Evolutionary conservation across 1,140 invertebrate species (phyloP), one percentile per base, ranked within the genome.

Genomic region (Pseudomyrmex cubaensis): DNA sequence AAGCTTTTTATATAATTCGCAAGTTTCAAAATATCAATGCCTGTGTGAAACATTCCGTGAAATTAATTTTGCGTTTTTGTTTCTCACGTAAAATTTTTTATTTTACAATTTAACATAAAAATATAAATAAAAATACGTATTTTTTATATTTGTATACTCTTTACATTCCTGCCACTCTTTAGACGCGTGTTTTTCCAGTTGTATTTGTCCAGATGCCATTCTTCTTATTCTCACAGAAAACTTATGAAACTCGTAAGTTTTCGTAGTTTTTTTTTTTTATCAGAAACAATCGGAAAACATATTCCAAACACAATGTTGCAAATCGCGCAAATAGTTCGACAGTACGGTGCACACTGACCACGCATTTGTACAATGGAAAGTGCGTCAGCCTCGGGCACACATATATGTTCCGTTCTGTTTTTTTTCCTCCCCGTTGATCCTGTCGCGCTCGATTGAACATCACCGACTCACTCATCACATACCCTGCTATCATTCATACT

Each of bases 331-430:
- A 50, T 83, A 13, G 25, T 69, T 66, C 25, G 54, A 15, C 44
- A 78, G 56, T 44, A 59, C n/a, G n/a, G 20, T 50, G 22, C n/a
- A 25, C 61, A 73, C 57, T 73, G 57, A 46, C 10, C 15, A 5
- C 52, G 25, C 46, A 64, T 75, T 84, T 77, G 66, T 56, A 52
- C 57, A 78, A 73, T 82, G 78, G 85, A 87, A 87, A 88, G 85
- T 85, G 20, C 22, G 15, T 12, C 17, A n/a, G n/a, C 4, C 12
- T 35, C 50, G 50, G 2, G 10, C 50, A 10, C 50, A 59, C 52
- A 35, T 44, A 46, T 59, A 46, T 59, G 56, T 66, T 84, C 13
- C 56, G 44, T 46, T 63, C 50, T 74, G 82, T 35, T 7, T 35
- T 35, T 35, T 35, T 35, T 78, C 52, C 54, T 75, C 50, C 64